A percentile compares a stretch with the other conserved stretches of the same genome.
Conservation (phyloP, 2,113 vertebrate species). For the Hyla sarda region DNA sequence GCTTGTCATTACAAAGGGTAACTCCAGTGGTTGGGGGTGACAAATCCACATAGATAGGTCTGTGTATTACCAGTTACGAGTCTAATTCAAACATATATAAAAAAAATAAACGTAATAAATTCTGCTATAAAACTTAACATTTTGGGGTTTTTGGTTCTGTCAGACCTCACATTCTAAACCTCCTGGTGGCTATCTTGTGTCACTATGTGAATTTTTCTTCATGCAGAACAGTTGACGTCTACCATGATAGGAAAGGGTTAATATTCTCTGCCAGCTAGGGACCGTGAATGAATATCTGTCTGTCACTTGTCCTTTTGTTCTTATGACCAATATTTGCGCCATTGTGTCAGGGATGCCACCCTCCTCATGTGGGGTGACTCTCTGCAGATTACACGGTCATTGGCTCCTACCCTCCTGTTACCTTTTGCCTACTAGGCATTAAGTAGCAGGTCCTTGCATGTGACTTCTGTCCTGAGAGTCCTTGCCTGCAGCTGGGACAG, state of each 20-base stretch:
- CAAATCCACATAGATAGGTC: too few relatives aligned
- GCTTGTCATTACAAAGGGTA: background rate
- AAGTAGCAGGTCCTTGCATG: constrained; percentile 64
- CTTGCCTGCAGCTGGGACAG: constrained; percentile 68
- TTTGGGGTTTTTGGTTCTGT: background rate
- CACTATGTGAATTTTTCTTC: background rate
- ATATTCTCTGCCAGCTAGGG: background rate
- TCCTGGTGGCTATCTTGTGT: background rate
- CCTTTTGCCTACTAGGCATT: constrained; percentile 82
- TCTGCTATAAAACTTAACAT: too few relatives aligned
- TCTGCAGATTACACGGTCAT: constrained; percentile 57
- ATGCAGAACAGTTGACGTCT: background rate
- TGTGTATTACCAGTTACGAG: too few relatives aligned
- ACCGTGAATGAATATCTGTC: constrained; percentile 7
- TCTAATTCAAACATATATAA: too few relatives aligned
- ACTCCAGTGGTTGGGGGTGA: too few relatives aligned
- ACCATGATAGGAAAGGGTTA: constrained; percentile 7
- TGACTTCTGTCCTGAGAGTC: constrained; percentile 72
- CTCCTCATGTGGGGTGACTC: constrained; percentile 61
- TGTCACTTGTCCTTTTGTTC: constrained; percentile 44
- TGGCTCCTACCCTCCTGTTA: constrained; percentile 70
- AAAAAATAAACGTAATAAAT: too few relatives aligned
- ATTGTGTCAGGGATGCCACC: constrained; percentile 55
- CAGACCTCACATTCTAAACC: background rate
- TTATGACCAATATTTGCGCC: background rate